Base-by-base conservation (phyloP, 1,140 invertebrate species). In the Planococcus citri region DNA sequence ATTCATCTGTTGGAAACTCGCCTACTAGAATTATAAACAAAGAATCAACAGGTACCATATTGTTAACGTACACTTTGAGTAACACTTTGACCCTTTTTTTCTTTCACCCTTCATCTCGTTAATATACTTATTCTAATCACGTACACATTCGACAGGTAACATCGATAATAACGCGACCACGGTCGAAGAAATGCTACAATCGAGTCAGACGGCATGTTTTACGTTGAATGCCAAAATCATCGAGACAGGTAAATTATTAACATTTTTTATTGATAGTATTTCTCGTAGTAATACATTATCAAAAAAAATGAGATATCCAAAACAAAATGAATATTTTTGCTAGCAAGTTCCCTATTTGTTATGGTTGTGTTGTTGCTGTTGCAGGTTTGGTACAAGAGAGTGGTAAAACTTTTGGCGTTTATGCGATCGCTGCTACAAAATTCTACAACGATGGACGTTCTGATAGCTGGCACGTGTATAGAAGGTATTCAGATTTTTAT, bases 401-500 rank as follows among this genome's bases (percentile, higher is more conserved):
- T 73, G 89, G 90, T 4, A 89, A 89, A 75, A 85, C 88, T 0
- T 95, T 91, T 78, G 93, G 92, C 0, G 88, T 95, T 70, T 97
- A 97, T 78, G 91, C 92, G 0, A 85, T 96, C 21, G 85, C 88
- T 25, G 92, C 95, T 0, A 86, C 82, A 0, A 85, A 87, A 74
- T 79, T 79, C 69, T 86, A 80, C 74, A 83, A 80, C 74, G 67
- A 68, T 25, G 84, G 83, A 2, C 86, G 85, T 73, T 82, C 88
- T 77, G 86, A 87, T 76, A 83, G 83, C 61, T 91, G 89, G 89
- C 89, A 91, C 74, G 87, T 90, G 70, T 91, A 90, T 74, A 80
- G 88, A 71, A 75, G 88, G 73, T 97, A 96, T 76, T 94, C 91
- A 33, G 94, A 97, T 79, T 97, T 97, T 78, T 87, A 95, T 76